phyloP scores from a whole-genome alignment of 2,113 vertebrate genomes.

The Climacteris rufus region DNA sequence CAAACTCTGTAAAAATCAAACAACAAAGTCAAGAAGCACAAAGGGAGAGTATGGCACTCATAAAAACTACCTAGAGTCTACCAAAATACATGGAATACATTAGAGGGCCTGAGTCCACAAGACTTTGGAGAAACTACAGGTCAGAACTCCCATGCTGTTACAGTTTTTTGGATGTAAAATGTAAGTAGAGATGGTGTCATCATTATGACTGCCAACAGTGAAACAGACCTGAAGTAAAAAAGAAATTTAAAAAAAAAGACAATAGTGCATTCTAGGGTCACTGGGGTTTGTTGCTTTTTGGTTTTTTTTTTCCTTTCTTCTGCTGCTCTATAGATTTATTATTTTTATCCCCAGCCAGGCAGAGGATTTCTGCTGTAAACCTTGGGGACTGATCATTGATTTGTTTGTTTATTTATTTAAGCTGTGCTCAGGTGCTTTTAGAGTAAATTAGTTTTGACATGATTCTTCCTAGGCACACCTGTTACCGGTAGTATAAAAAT shows the following conservation, averaged over 20 bases:
- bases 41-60: background rate
- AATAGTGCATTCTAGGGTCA: background rate
- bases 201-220: background rate
- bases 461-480: background rate
- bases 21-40: background rate
- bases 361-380: background rate
- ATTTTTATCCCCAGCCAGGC: background rate
- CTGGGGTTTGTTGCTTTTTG: no score
- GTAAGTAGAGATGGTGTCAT: background rate
- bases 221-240: background rate
- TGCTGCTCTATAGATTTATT: background rate
- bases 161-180: background rate
- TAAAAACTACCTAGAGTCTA: background rate
- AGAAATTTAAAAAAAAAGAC: accelerated
- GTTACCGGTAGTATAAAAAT: background rate
- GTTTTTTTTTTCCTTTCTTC: no score
- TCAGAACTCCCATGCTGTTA: background rate
- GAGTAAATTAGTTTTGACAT: background rate
- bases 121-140: background rate
- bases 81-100: background rate
- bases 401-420: background rate
- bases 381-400: background rate
- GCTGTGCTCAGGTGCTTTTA: background rate
- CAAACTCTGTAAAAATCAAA: background rate
- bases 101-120: accelerated